Percentiles rank a stretch among this genome's conserved stretches.
These are phyloP conservation scores for Nomada fabriciana DNA, from an alignment of 2,888 invertebrate species.

Conservation along the genomic window DNA sequence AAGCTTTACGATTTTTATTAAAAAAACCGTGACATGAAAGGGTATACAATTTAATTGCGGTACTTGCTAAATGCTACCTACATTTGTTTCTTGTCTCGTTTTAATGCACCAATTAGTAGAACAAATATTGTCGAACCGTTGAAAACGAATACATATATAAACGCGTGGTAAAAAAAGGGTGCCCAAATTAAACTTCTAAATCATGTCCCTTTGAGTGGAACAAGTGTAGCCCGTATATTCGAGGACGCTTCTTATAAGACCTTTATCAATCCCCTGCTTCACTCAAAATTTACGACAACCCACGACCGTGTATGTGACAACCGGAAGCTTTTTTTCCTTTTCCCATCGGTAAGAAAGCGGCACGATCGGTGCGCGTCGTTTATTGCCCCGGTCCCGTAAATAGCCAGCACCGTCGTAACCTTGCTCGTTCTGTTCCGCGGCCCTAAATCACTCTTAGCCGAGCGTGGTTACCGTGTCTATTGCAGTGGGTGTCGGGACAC, in stretches of 20 bases:
- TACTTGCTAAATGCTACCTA: no score
- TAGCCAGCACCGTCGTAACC: conserved; percentile 59
- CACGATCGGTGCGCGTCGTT: conserved; percentile 53
- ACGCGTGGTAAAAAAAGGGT: background rate
- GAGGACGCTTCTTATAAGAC: background rate
- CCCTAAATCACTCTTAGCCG: conserved; percentile 70
- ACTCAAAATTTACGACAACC: conserved; percentile 9
- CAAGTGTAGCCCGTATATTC: background rate
- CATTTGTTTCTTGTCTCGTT: no score
- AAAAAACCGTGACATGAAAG: no score
- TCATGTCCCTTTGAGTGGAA: background rate
- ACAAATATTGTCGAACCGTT: no score
- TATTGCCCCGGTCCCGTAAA: conserved; percentile 62
- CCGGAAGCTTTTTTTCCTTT: conserved; percentile 17
- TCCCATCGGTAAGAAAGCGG: conserved; percentile 22
- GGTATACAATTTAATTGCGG: no score
- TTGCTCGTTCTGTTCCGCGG: conserved; percentile 60
- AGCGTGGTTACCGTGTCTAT: conserved; percentile 42
- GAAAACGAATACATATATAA: background rate
- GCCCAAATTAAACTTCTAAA: background rate
- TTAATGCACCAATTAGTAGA: no score
- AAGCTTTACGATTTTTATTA: no score
- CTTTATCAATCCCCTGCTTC: background rate
- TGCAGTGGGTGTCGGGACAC: conserved; percentile 30
- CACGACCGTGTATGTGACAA: background rate